These are phyloP conservation scores for Percopsis omiscomaycus DNA, from an alignment of 2,797 vertebrate species.

Conservation along the genomic window DNA sequence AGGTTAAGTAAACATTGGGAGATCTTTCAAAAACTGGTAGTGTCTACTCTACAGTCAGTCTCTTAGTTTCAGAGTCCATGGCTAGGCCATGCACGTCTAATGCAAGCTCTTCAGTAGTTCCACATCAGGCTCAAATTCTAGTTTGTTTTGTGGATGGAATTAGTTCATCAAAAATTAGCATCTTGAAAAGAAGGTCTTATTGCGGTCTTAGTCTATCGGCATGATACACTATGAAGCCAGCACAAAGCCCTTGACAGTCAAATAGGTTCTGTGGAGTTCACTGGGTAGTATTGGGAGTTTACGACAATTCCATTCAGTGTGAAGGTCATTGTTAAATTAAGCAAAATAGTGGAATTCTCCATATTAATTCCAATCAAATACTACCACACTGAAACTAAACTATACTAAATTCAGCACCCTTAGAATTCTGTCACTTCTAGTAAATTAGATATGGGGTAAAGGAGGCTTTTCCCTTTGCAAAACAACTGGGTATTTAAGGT, in stretches of 20 bases:
- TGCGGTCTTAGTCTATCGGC: too few relatives aligned
- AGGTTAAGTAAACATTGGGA: slow-evolving; percentile 59
- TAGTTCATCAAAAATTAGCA: too few relatives aligned
- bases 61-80: slow-evolving; percentile 24
- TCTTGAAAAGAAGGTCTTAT: too few relatives aligned
- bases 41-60: slow-evolving; percentile 30
- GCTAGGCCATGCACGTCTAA: slow-evolving; percentile 24
- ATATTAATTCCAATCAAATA: background rate
- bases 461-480: background rate
- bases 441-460: too few relatives aligned
- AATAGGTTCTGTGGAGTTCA: background rate
- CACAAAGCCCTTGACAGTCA: slow-evolving; percentile 37
- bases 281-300: too few relatives aligned
- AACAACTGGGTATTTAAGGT: background rate
- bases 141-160: too few relatives aligned
- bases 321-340: too few relatives aligned
- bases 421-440: too few relatives aligned
- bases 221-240: slow-evolving; percentile 39
- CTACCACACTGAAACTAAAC: background rate
- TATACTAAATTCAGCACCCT: too few relatives aligned
- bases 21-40: slow-evolving; percentile 41
- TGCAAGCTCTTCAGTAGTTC: slow-evolving; percentile 18
- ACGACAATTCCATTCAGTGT: too few relatives aligned
- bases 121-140: slow-evolving; percentile 17
- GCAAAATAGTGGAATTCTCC: too few relatives aligned